Evolutionary conservation across 2,113 vertebrate species (phyloP).

Genomic region (Laterallus jamaicensis): DNA sequence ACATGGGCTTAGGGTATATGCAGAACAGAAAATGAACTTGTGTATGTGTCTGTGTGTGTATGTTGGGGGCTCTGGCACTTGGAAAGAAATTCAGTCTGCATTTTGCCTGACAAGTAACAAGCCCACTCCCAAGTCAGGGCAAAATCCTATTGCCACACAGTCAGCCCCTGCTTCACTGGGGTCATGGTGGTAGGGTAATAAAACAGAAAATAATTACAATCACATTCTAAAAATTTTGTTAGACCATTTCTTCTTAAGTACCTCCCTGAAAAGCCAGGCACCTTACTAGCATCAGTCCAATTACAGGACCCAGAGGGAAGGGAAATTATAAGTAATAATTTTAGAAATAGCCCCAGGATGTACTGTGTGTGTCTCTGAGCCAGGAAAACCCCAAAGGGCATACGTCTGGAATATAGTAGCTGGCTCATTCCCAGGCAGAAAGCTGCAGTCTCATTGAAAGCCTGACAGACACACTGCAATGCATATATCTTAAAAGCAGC

Average conservation of each 20-base stretch:
- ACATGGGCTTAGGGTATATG: background rate
- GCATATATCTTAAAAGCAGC: background rate
- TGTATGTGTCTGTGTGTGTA: background rate
- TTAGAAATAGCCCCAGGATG: background rate
- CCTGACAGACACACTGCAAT: background rate
- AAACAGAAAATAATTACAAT: background rate
- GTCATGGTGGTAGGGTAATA: background rate
- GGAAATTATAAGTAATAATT: slow-evolving; percentile 21
- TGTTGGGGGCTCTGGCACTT: background rate
- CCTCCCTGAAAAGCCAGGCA: background rate
- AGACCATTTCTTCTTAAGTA: background rate
- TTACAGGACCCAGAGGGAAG: background rate
- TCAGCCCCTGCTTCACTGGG: background rate
- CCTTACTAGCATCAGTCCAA: background rate
- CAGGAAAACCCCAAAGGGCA: background rate
- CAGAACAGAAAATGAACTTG: background rate
- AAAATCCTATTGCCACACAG: background rate
- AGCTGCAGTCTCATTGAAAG: background rate
- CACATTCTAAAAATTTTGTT: background rate
- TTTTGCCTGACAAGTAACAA: background rate
- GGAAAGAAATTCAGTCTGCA: background rate
- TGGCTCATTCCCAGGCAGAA: background rate
- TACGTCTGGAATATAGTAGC: background rate
- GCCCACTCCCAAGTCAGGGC: background rate
- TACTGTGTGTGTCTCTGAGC: background rate